Evolutionary conservation across 2,113 vertebrate species (phyloP), one percentile per base, ranked within the genome.

Genomic region (Hyla sarda): DNA sequence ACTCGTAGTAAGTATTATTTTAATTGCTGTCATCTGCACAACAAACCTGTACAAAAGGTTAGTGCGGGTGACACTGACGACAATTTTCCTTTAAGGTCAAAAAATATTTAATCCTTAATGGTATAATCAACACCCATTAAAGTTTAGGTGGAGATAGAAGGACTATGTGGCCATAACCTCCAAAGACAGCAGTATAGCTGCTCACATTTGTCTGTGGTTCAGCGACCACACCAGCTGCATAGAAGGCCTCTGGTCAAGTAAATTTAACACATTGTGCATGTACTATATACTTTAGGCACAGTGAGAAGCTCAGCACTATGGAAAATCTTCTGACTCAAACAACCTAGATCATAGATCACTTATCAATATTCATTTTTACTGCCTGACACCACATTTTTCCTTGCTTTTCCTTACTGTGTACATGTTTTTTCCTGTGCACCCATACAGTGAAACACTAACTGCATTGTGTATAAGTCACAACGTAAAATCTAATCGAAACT

Each of bases 401-500:
- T 71, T 34, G 30, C 65, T 7, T 32, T 60, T 25, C 30, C 8
- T 71, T 71, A 41, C 34, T 71, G 67, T 37, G 67, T 34, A 69
- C 65, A 69, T 34, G 30, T 71, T 71, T 48, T 69, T 71, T 41
- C 67, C 34, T 12, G 34, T 23, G 21, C 67, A 71, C 9, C 67
- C 67, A 37, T 71, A 13, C 65, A 32, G 48, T 54, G 67, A 85
- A 78, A 62, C 47, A 69, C 77, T 54, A 85, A 54, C 84, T 85
- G 60, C 30, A 74, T 69, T 85, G 72, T 85, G 74, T 79, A 54
- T 85, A 54, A 85, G 47, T 85, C 75, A 85, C 84, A 79, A 47
- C 21, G 30, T 79, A 65, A 85, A 85, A 78, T 56, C 1, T 71
- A 41, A 25, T 13, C 10, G 2, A 69, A 62, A 13, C 75, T 69